Base-by-base conservation (phyloP, 2,888 invertebrate species). In the Sthenelais limicola region DNA sequence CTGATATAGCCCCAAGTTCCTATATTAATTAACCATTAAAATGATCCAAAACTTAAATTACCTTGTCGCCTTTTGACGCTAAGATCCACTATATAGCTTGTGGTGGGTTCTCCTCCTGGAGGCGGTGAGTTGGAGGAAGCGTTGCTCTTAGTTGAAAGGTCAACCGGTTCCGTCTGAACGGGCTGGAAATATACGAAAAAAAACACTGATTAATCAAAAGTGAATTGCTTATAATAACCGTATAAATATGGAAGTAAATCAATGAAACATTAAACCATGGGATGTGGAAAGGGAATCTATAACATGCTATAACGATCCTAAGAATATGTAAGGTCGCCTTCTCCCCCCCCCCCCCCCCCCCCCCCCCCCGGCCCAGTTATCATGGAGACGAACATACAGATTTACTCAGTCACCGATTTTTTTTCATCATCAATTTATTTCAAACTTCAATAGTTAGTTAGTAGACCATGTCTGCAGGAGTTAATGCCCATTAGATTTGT, bases 151-250 rank as follows among this genome's bases (percentile, higher is more conserved):
- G 83, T 76, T 24, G 85, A 85, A 68, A 85, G 74, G 73, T 85
- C 85, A 12, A 85, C 84, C 9, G 85, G 85, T 73, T 85, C 85
- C 58, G 84, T 85, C 76, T 85, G 84, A 33, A 82, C 30, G 3
- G 67, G 67, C 67, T 67, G 67, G 1, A 67, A 67, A 21, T 43
- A 43, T 43, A 43, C 47, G 24, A 52, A 9, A 24, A 52, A n/a
- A 52, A 9, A 52, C 15, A n/a, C 52, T 18, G 15, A 21, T 9
- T 9, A 21, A 21, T 52, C n/a, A n/a, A 21, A 15, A 12, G 21
- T 9, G 52, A 18, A 43, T 18, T 43, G 15, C 12, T 43, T 9
- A 43, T 9, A 18, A 43, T 43, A 12, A 12, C 9, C 9, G 9
- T 9, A 43, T 18, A 43, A 43, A 43, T 43, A 43, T 18, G 43